phyloP scores from a whole-genome alignment of 1,140 invertebrate species.

The Diabrotica virgifera region DNA sequence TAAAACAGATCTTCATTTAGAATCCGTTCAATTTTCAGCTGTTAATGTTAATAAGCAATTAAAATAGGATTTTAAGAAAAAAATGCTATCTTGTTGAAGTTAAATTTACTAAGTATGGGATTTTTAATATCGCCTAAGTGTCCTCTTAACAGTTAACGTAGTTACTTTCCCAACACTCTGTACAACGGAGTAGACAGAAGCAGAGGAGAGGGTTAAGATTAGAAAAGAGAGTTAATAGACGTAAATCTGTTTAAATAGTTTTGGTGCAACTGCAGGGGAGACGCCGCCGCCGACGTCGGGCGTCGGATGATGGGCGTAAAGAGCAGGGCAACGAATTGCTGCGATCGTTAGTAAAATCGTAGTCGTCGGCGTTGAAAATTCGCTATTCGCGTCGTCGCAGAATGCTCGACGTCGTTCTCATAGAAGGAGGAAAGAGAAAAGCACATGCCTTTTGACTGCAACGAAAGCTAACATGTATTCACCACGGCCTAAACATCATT shows the following conservation, averaged over 20 bases:
- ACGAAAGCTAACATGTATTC: slow-evolving; percentile 12
- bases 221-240: not conserved
- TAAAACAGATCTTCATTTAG: too few species aligned
- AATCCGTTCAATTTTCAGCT: too few species aligned
- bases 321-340: not conserved
- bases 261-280: slow-evolving; percentile 18
- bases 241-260: slow-evolving; percentile 9
- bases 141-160: too few species aligned
- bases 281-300: too few species aligned
- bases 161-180: too few species aligned
- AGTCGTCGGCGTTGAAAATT: slow-evolving; percentile 15
- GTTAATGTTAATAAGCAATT: too few species aligned
- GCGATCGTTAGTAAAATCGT: slow-evolving; percentile 23
- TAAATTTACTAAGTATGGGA: too few species aligned
- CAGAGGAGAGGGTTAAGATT: not conserved
- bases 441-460: slow-evolving; percentile 12
- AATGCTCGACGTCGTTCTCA: not conserved
- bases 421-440: slow-evolving; percentile 10
- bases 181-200: too few species aligned
- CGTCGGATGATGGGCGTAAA: too few species aligned
- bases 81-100: too few species aligned
- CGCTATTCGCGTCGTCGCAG: slow-evolving; percentile 4
- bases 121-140: too few species aligned
- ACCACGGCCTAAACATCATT: slow-evolving; percentile 1
- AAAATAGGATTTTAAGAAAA: too few species aligned